A percentile compares a stretch with the other conserved stretches of the same genome.
These are phyloP conservation scores for Imbricaverruca yamaguchii DNA, from an alignment of 2,888 invertebrate genomes.

Conservation along the genomic window DNA sequence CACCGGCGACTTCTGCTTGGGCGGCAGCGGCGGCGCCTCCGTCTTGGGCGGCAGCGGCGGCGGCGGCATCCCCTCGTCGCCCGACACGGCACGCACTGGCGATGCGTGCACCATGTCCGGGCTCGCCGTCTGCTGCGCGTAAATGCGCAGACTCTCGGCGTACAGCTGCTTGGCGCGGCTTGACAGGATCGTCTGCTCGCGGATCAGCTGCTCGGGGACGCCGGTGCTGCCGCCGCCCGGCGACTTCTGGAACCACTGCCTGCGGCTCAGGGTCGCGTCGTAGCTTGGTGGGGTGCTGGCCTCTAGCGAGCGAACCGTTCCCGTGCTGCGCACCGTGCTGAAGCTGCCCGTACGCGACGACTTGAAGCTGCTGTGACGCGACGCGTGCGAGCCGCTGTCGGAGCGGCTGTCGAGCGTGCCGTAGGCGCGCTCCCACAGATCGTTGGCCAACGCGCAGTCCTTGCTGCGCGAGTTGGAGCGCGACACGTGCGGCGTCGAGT, in stretches of 20 bases:
- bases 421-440: conserved; percentile 36
- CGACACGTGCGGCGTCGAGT: conserved; percentile 46
- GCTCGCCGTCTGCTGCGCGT: conserved; percentile 33
- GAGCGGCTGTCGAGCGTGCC: conserved; percentile 28
- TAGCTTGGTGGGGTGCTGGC: conserved; percentile 37
- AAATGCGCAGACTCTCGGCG: conserved; percentile 34
- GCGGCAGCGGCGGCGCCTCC: conserved; percentile 35
- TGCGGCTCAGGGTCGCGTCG: conserved; percentile 35
- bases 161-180: conserved; percentile 36
- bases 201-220: conserved; percentile 31
- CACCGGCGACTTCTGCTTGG: conserved; percentile 44
- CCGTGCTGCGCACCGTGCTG: conserved; percentile 30
- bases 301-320: conserved; percentile 4
- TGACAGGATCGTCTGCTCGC: conserved; percentile 36
- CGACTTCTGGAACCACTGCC: conserved; percentile 25
- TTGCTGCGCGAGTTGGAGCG: conserved; percentile 46
- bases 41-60: conserved; percentile 35
- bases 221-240: conserved; percentile 27
- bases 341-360: conserved; percentile 33
- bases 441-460: conserved; percentile 37
- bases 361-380: conserved; percentile 32
- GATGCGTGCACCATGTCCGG: conserved; percentile 35
- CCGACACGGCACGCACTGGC: conserved; percentile 34
- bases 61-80: conserved; percentile 34
- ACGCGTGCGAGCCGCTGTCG: conserved; percentile 32